phyloP scores from a whole-genome alignment of 2,888 invertebrate species.

The Vandiemenella viatica region DNA sequence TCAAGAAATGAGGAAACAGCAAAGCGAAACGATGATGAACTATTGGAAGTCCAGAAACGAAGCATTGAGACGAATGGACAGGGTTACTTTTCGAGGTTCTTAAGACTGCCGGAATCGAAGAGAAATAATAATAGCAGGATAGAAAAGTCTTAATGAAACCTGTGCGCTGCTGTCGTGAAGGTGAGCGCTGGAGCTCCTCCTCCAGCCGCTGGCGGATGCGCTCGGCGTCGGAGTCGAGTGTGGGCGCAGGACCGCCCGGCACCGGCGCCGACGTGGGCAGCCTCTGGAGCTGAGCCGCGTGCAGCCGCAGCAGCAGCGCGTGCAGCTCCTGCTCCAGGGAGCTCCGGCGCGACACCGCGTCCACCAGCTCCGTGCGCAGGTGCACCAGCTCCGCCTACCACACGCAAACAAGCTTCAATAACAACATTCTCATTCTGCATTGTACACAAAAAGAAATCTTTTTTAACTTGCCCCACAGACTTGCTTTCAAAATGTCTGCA shows the following conservation, averaged over 20 bases:
- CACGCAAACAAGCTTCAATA: constrained; percentile 8
- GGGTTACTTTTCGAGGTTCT: too few relatives aligned
- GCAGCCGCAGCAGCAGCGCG: constrained; percentile 42
- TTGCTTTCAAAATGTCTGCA: too few relatives aligned
- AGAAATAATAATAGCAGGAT: too few relatives aligned
- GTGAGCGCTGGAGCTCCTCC: constrained; percentile 14
- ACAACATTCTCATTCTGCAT: too few relatives aligned
- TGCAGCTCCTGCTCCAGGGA: constrained; percentile 45
- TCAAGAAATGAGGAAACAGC: too few relatives aligned
- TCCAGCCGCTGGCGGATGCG: constrained; percentile 12
- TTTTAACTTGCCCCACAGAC: too few relatives aligned
- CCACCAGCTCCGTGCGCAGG: constrained; percentile 56
- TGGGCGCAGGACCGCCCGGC: constrained; percentile 3
- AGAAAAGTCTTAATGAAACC: too few relatives aligned
- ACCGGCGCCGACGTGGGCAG: constrained; percentile 24
- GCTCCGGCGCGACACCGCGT: constrained; percentile 45
- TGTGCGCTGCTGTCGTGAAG: constrained; percentile 8
- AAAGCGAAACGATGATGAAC: too few relatives aligned
- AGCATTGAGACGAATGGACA: too few relatives aligned
- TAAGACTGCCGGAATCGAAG: too few relatives aligned
- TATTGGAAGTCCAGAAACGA: too few relatives aligned
- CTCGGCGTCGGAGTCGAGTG: constrained; percentile 12
- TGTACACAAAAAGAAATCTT: too few relatives aligned
- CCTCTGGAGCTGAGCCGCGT: constrained; percentile 41
- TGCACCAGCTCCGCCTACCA: constrained; percentile 62